Conservation (phyloP, 2,888 invertebrate species). For the Xestia rhomboidea region DNA sequence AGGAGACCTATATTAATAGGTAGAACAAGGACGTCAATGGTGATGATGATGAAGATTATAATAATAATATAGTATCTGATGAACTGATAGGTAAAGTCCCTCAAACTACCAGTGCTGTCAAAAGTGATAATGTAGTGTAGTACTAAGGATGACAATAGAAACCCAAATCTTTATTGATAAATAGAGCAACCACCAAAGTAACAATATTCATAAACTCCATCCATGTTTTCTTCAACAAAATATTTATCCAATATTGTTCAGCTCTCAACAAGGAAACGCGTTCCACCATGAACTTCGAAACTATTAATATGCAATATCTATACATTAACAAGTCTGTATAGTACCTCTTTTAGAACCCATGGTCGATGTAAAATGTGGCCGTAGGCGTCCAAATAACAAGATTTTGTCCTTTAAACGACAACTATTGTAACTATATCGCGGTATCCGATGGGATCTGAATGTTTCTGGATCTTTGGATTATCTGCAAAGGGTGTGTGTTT, state of each 20-base stretch:
- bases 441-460: conserved; percentile 82
- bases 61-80: not conserved
- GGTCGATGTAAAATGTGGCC: conserved; percentile 79
- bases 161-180: not conserved
- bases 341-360: conserved; percentile 53
- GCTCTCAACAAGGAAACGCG: conserved; percentile 27
- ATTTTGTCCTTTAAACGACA: conserved; percentile 89
- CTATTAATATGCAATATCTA: conserved; percentile 54
- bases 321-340: conserved; percentile 56
- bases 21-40: too few relatives aligned
- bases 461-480: conserved; percentile 83
- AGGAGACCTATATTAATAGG: too few relatives aligned
- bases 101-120: not conserved
- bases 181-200: not conserved
- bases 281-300: conserved; percentile 33
- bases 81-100: accelerated
- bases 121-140: too few relatives aligned
- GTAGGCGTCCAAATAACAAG: conserved; percentile 89
- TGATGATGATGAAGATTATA: not conserved
- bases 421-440: conserved; percentile 85
- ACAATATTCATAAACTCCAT: not conserved
- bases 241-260: conserved; percentile 14
- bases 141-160: not conserved
- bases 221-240: conserved; percentile 22
- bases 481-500: conserved; percentile 69